phyloP scores from a whole-genome alignment of 2,113 vertebrate genomes.

The Apteryx mantelli region DNA sequence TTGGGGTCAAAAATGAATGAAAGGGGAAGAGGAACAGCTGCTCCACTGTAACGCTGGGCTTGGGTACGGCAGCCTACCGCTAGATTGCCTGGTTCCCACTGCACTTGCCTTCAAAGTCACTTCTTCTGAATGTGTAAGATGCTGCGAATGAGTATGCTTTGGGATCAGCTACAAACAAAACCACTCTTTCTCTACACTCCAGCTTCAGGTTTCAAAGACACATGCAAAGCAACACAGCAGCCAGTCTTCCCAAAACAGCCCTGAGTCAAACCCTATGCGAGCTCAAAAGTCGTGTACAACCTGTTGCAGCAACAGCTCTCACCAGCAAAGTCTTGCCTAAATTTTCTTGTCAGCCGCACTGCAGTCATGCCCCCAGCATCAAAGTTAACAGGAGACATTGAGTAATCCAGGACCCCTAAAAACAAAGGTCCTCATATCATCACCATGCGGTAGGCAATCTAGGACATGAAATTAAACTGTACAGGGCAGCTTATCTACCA shows the following conservation, averaged over 20 bases:
- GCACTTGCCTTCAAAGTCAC: not conserved
- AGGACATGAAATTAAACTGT: not conserved
- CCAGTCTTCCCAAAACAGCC: not conserved
- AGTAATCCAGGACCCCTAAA: not conserved
- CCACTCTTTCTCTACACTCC: not conserved
- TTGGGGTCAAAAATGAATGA: not conserved
- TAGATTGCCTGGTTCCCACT: not conserved
- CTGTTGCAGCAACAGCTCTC: not conserved
- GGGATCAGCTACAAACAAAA: not conserved
- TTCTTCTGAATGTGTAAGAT: not conserved
- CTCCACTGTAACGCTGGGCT: not conserved
- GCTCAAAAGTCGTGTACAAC: accelerated
- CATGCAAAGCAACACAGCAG: not conserved
- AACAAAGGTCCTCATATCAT: not conserved
- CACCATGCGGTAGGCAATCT: not conserved
- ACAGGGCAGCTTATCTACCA: too few relatives aligned
- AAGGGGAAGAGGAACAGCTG: not conserved
- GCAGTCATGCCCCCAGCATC: accelerated
- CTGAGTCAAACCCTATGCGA: accelerated
- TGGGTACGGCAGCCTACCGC: accelerated
- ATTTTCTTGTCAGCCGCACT: accelerated
- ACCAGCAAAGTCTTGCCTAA: not conserved
- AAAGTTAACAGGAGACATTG: accelerated
- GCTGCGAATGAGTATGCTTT: accelerated
- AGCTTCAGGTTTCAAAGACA: not conserved